Evolutionary conservation across 2,888 invertebrate genomes (phyloP).

Genomic region (Cyaniris semiargus): DNA sequence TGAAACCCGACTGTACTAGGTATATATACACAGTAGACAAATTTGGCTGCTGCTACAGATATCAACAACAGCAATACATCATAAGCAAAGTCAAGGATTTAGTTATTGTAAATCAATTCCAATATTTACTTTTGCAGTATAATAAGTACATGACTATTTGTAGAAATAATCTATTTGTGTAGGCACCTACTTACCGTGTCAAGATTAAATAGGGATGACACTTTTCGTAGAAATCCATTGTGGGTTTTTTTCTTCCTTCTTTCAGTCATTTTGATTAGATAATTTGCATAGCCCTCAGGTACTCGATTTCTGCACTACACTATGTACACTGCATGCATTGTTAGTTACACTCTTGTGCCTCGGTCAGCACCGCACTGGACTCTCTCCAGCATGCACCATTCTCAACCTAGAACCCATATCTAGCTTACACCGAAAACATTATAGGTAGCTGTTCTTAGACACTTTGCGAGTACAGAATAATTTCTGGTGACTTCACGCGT

Average conservation of each 20-base stretch:
- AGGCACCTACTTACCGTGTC: slow-evolving; percentile 85
- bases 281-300: slow-evolving; percentile 71
- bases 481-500: slow-evolving; percentile 50
- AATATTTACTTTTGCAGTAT: slow-evolving; percentile 11
- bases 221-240: slow-evolving; percentile 91
- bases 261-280: slow-evolving; percentile 75
- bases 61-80: slow-evolving; percentile 26
- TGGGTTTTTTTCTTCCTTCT: slow-evolving; percentile 80
- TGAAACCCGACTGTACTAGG: neutral
- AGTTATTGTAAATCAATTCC: slow-evolving; percentile 23
- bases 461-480: slow-evolving; percentile 57
- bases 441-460: slow-evolving; percentile 55
- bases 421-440: slow-evolving; percentile 76
- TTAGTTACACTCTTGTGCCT: slow-evolving; percentile 79
- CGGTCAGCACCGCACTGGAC: slow-evolving; percentile 71
- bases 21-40: slow-evolving; percentile 1
- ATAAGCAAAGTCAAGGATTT: slow-evolving; percentile 27
- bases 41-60: slow-evolving; percentile 30
- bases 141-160: neutral
- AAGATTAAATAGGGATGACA: slow-evolving; percentile 92
- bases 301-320: slow-evolving; percentile 66
- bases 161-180: neutral
- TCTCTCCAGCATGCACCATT: slow-evolving; percentile 77
- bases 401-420: slow-evolving; percentile 78
- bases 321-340: slow-evolving; percentile 81